These are phyloP conservation scores for Bufotes viridis DNA, from an alignment of 2,797 vertebrate genomes.

Conservation along the genomic window DNA sequence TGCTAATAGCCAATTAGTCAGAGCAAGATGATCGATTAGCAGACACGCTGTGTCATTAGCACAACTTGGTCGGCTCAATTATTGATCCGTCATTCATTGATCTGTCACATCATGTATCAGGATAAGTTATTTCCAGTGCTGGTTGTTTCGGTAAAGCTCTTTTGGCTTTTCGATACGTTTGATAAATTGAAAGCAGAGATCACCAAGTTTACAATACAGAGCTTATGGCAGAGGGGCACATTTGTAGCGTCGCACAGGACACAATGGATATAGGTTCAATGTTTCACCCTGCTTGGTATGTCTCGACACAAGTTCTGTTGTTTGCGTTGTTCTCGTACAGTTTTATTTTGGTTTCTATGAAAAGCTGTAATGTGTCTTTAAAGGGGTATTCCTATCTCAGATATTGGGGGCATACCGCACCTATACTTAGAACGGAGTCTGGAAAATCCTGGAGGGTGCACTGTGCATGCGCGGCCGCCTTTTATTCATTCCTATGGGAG, in stretches of 20 bases:
- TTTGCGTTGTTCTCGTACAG: too few species aligned
- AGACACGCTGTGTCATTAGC: conserved; percentile 57
- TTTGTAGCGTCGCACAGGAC: background rate
- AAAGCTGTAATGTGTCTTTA: too few species aligned
- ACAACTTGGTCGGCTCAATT: conserved; percentile 47
- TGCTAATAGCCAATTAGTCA: conserved; percentile 56
- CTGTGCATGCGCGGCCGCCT: too few species aligned
- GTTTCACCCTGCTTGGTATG: too few species aligned
- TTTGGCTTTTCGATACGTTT: conserved; percentile 9
- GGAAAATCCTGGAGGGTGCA: too few species aligned
- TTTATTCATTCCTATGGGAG: too few species aligned
- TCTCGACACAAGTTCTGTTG: too few species aligned
- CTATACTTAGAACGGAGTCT: too few species aligned
- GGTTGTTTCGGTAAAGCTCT: conserved; percentile 24
- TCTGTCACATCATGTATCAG: conserved; percentile 28
- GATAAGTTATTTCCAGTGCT: conserved; percentile 34
- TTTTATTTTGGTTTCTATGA: too few species aligned
- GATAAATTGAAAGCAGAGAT: conserved; percentile 14
- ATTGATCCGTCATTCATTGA: conserved; percentile 58
- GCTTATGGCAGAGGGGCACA: background rate
- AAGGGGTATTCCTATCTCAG: too few species aligned
- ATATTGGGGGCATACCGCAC: too few species aligned
- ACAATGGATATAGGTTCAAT: too few species aligned
- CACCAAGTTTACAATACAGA: background rate
- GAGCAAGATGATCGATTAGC: conserved; percentile 53